Percentiles rank a stretch among this genome's conserved stretches.
phyloP scores from a whole-genome alignment of 2,113 vertebrate genomes.

The Empidonax alnorum region DNA sequence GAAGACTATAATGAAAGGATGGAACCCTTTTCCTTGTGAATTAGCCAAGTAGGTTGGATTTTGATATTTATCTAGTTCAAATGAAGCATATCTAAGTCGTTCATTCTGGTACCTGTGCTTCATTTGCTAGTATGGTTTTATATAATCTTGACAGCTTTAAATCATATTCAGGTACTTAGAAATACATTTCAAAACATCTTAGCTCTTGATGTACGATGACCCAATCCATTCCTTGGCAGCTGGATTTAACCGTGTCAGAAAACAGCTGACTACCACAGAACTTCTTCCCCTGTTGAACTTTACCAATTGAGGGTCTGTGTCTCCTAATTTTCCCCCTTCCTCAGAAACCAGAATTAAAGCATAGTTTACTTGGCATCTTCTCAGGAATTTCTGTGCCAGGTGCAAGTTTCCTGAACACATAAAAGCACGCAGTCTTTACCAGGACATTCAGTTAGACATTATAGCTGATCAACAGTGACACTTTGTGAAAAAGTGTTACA shows the following conservation, averaged over 20 bases:
- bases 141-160: not conserved
- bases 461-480: not conserved
- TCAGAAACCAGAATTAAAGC: not conserved
- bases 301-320: not conserved
- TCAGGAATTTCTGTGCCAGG: not conserved
- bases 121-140: not conserved
- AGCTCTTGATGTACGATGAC: not conserved
- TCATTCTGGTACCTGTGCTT: not conserved
- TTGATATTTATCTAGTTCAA: not conserved
- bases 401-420: not conserved
- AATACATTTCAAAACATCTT: not conserved
- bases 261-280: not conserved
- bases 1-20: not conserved
- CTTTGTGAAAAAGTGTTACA: not conserved
- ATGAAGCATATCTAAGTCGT: not conserved
- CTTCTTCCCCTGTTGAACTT: not conserved
- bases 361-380: not conserved
- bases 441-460: not conserved
- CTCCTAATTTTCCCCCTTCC: not conserved
- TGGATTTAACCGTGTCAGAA: not conserved
- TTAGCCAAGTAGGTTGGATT: not conserved
- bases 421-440: not conserved
- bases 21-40: not conserved
- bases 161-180: not conserved
- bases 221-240: not conserved